Percentiles rank a stretch among this genome's conserved stretches.
These are phyloP conservation scores for Portevinia maculata DNA, from an alignment of 2,888 invertebrate species.

Conservation along the genomic window DNA sequence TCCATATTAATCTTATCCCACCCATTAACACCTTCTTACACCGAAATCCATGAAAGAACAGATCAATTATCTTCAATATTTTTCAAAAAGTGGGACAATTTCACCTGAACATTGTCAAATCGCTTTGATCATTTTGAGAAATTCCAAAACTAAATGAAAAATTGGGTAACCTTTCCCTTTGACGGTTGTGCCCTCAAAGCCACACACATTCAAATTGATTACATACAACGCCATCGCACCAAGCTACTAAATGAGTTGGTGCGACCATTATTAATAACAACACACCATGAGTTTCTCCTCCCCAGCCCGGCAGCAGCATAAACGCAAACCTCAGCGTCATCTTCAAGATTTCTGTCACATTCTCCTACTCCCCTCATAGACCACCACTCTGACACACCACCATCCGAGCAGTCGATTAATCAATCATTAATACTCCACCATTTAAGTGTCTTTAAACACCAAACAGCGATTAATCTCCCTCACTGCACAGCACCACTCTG, in stretches of 20 bases:
- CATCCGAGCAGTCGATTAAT: constrained; percentile 63
- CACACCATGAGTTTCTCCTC: constrained; percentile 60
- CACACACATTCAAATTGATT: constrained; percentile 42
- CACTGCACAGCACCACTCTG: constrained; percentile 63
- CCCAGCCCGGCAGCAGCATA: constrained; percentile 30
- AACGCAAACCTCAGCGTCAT: neutral
- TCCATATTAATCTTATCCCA: constrained; percentile 45
- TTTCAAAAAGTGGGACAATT: constrained; percentile 35
- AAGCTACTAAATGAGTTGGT: constrained; percentile 59
- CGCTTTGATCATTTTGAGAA: neutral
- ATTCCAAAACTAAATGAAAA: constrained; percentile 27
- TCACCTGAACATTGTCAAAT: constrained; percentile 41
- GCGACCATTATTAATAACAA: constrained; percentile 63
- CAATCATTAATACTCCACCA: constrained; percentile 74
- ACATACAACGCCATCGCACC: constrained; percentile 55
- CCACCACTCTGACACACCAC: constrained; percentile 18
- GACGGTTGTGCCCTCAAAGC: constrained; percentile 14
- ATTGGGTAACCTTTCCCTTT: constrained; percentile 16
- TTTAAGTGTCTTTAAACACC: constrained; percentile 75
- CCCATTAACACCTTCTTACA: constrained; percentile 65
- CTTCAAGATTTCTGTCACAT: constrained; percentile 47
- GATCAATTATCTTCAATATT: constrained; percentile 54
- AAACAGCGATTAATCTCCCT: constrained; percentile 75
- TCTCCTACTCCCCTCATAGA: constrained; percentile 52
- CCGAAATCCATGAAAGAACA: constrained; percentile 44